These are phyloP conservation scores for Notothenia coriiceps DNA, from an alignment of 2,113 vertebrate species.

Conservation along the genomic window DNA sequence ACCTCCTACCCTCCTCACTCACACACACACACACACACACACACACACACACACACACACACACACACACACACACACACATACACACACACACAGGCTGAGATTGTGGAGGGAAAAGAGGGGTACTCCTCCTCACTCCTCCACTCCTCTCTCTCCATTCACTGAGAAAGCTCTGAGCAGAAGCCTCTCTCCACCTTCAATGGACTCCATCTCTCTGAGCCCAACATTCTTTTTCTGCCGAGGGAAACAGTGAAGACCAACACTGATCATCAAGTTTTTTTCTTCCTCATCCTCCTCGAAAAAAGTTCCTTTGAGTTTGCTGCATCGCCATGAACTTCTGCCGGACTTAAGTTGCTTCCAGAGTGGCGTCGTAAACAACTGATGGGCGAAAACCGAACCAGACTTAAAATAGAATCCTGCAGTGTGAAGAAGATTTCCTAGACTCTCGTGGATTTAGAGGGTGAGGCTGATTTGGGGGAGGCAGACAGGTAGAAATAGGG, in stretches of 20 bases:
- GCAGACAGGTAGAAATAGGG: slow-evolving; percentile 1
- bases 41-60: slow-evolving; percentile 38
- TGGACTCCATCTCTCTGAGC: slow-evolving; percentile 54
- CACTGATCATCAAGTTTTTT: background rate
- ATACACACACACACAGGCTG: slow-evolving; percentile 5
- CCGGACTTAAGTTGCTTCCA: slow-evolving; percentile 60
- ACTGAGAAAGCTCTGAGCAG: slow-evolving; percentile 62
- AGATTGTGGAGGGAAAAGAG: slow-evolving; percentile 82
- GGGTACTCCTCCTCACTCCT: slow-evolving; percentile 83
- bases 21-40: slow-evolving; percentile 35
- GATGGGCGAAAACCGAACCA: slow-evolving; percentile 4
- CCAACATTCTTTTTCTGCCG: background rate
- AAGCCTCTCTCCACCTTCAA: slow-evolving; percentile 51
- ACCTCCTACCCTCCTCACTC: slow-evolving; percentile 56
- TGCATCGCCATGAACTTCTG: slow-evolving; percentile 61
- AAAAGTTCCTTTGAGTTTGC: slow-evolving; percentile 25
- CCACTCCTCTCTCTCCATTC: slow-evolving; percentile 75
- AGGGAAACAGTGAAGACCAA: slow-evolving; percentile 13
- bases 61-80: slow-evolving; percentile 38
- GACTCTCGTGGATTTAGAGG: slow-evolving; percentile 18
- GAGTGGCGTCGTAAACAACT: slow-evolving; percentile 2
- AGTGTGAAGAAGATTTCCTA: background rate
- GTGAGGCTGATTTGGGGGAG: slow-evolving; percentile 4
- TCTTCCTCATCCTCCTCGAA: background rate
- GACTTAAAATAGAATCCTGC: background rate